Conservation (phyloP, 1,140 invertebrate genomes). For the Brachionus paranguensis region DNA sequence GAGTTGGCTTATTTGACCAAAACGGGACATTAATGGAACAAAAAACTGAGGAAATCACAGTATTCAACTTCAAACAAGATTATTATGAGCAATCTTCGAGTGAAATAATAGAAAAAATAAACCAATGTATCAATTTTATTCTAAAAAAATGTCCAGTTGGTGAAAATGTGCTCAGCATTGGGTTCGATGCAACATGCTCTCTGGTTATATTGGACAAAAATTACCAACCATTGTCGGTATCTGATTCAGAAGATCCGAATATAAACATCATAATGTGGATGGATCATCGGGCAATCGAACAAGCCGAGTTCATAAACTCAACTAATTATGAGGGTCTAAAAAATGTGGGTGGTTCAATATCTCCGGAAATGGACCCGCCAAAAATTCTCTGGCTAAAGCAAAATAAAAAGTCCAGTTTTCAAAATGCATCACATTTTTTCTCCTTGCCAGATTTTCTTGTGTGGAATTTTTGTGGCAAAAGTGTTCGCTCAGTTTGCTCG, state of each 20-base stretch:
- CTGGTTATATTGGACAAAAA: constrained; percentile 71
- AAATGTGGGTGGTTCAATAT: constrained; percentile 83
- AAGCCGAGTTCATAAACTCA: constrained; percentile 75
- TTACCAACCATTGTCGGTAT: constrained; percentile 62
- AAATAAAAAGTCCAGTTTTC: constrained; percentile 65
- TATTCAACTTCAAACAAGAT: constrained; percentile 69
- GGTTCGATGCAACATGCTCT: constrained; percentile 93
- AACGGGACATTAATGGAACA: constrained; percentile 65
- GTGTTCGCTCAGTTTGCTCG: constrained; percentile 75
- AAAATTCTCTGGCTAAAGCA: constrained; percentile 88
- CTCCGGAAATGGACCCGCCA: constrained; percentile 87
- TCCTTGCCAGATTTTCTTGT: constrained; percentile 89
- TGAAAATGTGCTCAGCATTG: constrained; percentile 69
- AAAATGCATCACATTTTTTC: constrained; percentile 69
- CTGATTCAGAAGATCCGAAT: constrained; percentile 59
- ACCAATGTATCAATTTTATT: constrained; percentile 62
- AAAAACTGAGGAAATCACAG: constrained; percentile 64
- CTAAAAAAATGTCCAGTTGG: constrained; percentile 53
- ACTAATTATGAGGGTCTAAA: constrained; percentile 68
- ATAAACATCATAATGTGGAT: constrained; percentile 92
- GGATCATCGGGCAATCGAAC: constrained; percentile 79
- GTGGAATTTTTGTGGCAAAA: constrained; percentile 74
- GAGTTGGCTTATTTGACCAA: constrained; percentile 68
- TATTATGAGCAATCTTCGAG: constrained; percentile 87
- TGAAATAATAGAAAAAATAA: constrained; percentile 75